Evolutionary conservation across 2,888 invertebrate species (phyloP), one percentile per base, ranked within the genome.

Genomic region (Caenorhabditis doughertyi): DNA sequence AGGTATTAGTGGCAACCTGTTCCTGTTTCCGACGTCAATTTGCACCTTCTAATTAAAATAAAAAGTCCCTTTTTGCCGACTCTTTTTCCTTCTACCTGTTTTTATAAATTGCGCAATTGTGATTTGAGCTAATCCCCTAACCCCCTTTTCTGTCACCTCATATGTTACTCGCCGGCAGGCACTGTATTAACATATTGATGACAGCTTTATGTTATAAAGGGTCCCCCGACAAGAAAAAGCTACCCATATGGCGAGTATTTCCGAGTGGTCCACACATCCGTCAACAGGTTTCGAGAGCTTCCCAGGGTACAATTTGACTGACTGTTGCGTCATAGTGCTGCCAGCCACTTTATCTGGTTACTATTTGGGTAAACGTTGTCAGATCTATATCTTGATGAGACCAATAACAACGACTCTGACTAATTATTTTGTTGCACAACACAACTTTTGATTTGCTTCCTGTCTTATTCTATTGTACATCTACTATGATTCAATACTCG

Each of bases 171-270:
- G 49, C 60, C 68, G 25, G 16, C 51, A 60, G 60, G 27, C 60
- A 62, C 77, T 67, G 77, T 77, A 77, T 77, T 77, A 77, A 51
- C 77, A 77, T 77, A 77, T 77, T 77, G 77, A 77, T 77, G 77
- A 68, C 77, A 62, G 49, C 51, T 8, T 67, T 68, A 49, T 60
- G 58, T 51, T 49, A 32, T 53, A 42, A 44, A 60, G 55, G 27
- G 5, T 13, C 62, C 29, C 47, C 76, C 76, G 68, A 77, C 65
- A 76, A 25, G 42, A 39, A 29, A 32, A 16, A 27, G 21, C 42
- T 55, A 44, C 27, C 60, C 77, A 77, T 77, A 77, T 77, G 77
- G 60, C 23, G 44, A 68, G 62, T 62, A 55, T 68, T 77, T 77
- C 77, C 77, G 77, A 77, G 77, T 60, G 68, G 67, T 21, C 42